Evolutionary conservation across 2,888 invertebrate species (phyloP), one percentile per base, ranked within the genome.

Genomic region (Lepas anatifera): DNA sequence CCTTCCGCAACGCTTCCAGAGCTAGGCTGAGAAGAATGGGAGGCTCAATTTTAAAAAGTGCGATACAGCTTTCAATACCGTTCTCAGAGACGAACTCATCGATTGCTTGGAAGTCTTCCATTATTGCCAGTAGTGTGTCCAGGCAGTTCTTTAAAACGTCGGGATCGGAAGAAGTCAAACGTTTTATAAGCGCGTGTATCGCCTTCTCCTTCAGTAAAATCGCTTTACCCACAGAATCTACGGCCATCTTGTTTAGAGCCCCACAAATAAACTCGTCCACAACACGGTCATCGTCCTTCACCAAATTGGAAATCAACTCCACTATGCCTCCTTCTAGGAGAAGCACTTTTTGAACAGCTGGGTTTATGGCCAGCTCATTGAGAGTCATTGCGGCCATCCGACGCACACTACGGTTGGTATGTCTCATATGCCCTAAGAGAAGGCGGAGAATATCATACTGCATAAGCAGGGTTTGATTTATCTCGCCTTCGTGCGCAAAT

Each of bases 61-160:
- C n/a, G n/a, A 64, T 37, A 11, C 16, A 7, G 8, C 39, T 27
- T 10, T 35, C 35, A 10, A 64, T 37, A 25, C 64, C 64, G 25
- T 3, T 8, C n/a, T 25, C 7, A 3, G 11, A 10, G 18, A 37
- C 37, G 37, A 64, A 37, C 37, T 1, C 25, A 6, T 8, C 7
- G 13, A 39, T 39, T 39, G 64, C 64, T 39, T 64, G 37, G 25
- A 64, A 37, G 37, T 64, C 64, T 7, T n/a, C 22, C n/a, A 64
- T 37, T 25, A 64, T 11, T 10, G 35, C 64, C 35, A 64, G 37
- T 25, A 64, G 64, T 8, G 64, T 11, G 37, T 39, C 39, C 64
- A 64, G 25, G 35, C 64, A 64, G 64, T 64, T 64, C 64, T 64
- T 64, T 3, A 64, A n/a, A 11, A 64, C 64, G 37, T 64, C 64